Percentiles rank a stretch among this genome's conserved stretches.
phyloP scores from a whole-genome alignment of 1,140 invertebrate species.

The Campoletis sonorensis region DNA sequence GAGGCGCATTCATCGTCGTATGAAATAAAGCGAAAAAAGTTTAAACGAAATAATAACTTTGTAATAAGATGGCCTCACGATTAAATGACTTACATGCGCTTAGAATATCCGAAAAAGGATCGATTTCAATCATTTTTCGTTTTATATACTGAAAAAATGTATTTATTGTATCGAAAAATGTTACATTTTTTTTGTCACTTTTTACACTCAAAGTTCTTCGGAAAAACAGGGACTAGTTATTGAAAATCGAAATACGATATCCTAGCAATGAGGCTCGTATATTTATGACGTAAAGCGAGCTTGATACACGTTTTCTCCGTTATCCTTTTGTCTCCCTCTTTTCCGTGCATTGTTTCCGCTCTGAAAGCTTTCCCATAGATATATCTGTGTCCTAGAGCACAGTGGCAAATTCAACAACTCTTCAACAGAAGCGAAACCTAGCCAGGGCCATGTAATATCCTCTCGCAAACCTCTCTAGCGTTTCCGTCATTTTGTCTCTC shows the following conservation, averaged over 20 bases:
- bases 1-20: no score
- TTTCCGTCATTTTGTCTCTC: not conserved
- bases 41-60: not conserved
- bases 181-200: no score
- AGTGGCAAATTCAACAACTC: constrained; percentile 43
- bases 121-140: no score
- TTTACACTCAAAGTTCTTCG: no score
- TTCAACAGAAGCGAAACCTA: constrained; percentile 37
- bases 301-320: not conserved
- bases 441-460: constrained; percentile 59
- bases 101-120: no score
- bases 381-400: not conserved
- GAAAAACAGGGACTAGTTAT: not conserved
- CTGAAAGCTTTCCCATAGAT: not conserved
- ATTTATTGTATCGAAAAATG: no score
- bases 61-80: not conserved
- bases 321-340: not conserved
- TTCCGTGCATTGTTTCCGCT: not conserved
- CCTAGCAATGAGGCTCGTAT: not conserved
- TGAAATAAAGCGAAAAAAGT: no score
- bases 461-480: constrained; percentile 45
- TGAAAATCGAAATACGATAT: not conserved
- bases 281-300: not conserved
- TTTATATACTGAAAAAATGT: no score
- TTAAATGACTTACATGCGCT: no score